A percentile compares a stretch with the other conserved stretches of the same genome.
Evolutionary conservation across 2,113 vertebrate genomes (phyloP).

Genomic region (Plecotus auritus): DNA sequence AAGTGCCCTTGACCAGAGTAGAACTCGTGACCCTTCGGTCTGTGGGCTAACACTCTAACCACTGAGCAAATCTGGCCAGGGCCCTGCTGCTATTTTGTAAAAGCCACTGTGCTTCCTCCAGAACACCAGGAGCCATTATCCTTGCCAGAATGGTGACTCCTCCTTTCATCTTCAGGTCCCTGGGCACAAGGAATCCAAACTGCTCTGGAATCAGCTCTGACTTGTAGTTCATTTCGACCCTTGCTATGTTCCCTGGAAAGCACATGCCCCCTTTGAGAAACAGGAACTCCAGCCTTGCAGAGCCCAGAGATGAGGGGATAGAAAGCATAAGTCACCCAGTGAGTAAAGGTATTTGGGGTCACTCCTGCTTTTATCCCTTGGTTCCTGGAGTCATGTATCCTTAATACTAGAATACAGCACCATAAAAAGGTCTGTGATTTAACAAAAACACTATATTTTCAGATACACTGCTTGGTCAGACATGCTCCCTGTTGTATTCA

Average conservation of each 20-base stretch:
- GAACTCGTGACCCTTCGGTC: too few relatives aligned
- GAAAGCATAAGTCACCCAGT: neutral
- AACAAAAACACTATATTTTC: neutral
- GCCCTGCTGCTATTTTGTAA: neutral
- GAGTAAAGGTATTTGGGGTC: neutral
- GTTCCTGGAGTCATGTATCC: neutral
- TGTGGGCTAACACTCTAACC: too few relatives aligned
- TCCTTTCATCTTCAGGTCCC: neutral
- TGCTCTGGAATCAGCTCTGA: neutral
- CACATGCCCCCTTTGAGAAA: neutral
- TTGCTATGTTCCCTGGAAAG: neutral
- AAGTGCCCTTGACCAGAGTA: too few relatives aligned
- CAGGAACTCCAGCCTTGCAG: neutral
- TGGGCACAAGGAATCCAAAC: neutral
- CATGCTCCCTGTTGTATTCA: neutral
- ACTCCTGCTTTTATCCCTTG: neutral
- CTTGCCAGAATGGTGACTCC: neutral
- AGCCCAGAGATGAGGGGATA: neutral
- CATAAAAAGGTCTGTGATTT: neutral
- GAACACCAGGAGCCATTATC: neutral
- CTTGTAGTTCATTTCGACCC: neutral
- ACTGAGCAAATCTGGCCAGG: too few relatives aligned
- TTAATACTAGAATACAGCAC: neutral
- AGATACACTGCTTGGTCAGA: neutral
- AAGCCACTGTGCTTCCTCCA: neutral